Evolutionary conservation across 2,888 invertebrate species (phyloP), one percentile per base, ranked within the genome.

Genomic region (Ischnus inquisitorius): DNA sequence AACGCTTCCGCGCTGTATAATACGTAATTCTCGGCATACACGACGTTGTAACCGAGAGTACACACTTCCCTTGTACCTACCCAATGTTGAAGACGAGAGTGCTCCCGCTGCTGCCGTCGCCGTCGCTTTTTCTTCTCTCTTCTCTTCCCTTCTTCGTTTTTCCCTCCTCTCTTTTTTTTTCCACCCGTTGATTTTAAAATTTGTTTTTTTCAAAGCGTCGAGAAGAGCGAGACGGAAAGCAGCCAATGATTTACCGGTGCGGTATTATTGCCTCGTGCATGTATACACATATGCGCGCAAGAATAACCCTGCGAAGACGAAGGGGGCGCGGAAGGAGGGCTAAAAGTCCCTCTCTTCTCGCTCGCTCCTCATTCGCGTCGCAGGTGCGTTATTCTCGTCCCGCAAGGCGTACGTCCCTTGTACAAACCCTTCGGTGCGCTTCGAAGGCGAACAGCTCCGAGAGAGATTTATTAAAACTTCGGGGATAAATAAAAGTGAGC

Each of bases 211-310:
- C 51, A 25, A 68, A 54, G 51, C 25, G 34, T 16, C 65, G 62
- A 14, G 60, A 69, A n/a, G 51, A 75, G 75, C 14, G 64, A 75
- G 68, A 77, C 57, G 19, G 60, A 67, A 54, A 54, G 22, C 43
- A 77, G 69, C 62, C 64, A 74, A 81, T 81, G 69, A 81, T 76
- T 76, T 81, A 81, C 76, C 81, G 76, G 71, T 76, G 69, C 71
- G 81, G 76, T 54, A 81, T 81, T 81, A 81, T 81, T 75, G 65
- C 84, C 82, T 71, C 82, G 62, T 79, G 64, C 48, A 34, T 68
- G 48, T 78, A 19, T 22, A 54, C 54, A 54, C 54, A 79, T 54
- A 68, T 12, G 72, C 51, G 78, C 64, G 68, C 75, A 62, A 72
- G 81, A 79, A 62, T 78, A 67, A 76, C 74, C 75, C 62, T 41